Conservation (phyloP, 1,140 invertebrate species). For the Adelges cooleyi region DNA sequence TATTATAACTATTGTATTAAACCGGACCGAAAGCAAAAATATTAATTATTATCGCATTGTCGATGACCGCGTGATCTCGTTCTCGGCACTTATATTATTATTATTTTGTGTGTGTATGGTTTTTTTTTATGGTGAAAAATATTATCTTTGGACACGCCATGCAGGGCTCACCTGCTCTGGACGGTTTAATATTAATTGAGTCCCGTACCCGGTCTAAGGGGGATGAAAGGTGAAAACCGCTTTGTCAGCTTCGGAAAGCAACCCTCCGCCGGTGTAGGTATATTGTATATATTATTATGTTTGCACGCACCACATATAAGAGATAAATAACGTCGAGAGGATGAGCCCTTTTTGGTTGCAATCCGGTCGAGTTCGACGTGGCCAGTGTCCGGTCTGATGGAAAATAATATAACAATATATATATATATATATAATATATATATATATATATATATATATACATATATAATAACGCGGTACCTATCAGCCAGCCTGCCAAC, state of each 20-base stretch:
- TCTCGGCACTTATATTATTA: neutral
- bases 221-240: conserved; percentile 4
- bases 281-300: neutral
- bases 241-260: conserved; percentile 16
- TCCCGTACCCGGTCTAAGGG: neutral
- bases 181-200: neutral
- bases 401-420: neutral
- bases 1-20: neutral
- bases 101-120: neutral
- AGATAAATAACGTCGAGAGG: conserved; percentile 16
- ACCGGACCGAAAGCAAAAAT: neutral
- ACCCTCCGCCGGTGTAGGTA: neutral
- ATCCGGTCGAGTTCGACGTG: neutral
- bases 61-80: neutral
- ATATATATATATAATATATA: neutral
- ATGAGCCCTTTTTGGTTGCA: neutral
- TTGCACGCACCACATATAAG: neutral
- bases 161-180: conserved; percentile 1
- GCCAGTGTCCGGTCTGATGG: neutral
- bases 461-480: no score
- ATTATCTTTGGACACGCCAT: conserved; percentile 16
- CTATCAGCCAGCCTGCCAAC: no score
- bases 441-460: no score
- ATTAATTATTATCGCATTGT: neutral
- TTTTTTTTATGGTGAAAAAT: conserved; percentile 3